Base-by-base conservation (phyloP, 2,888 invertebrate species). In the Rhingia campestris region DNA sequence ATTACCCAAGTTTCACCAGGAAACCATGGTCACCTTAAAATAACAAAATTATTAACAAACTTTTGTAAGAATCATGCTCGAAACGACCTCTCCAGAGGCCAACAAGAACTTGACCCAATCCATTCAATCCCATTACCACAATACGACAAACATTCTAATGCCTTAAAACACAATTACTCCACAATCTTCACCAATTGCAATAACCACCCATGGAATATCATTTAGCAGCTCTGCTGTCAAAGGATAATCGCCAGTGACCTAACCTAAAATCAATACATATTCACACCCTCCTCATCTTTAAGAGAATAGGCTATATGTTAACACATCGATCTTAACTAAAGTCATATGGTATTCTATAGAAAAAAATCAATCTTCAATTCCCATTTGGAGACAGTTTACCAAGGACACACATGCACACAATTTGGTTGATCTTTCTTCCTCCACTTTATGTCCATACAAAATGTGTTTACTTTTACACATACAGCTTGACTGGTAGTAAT, bases 381-480 rank as follows among this genome's bases (percentile, higher is more conserved):
- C 10, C 12, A 12, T 43, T 43, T 53, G 41, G 30, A 22, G n/a
- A 37, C 10, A 4, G 10, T 45, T 12, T 37, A 7, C 2, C 10
- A 37, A n/a, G 45, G 12, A 37, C 35, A 54, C 7, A 39, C 69
- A 58, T 45, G 5, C 4, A 14, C 10, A 45, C 12, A 4, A 12
- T 4, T 4, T 5, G 7, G 10, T 30, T 22, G 22, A 30, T 6
- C 6, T n/a, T 6, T 4, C 47, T 33, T 0, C 7, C n/a, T 4
- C 35, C 30, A 5, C 14, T n/a, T 1, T 4, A 6, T 32, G 33
- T 45, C 7, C 63, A 56, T 6, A 14, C 22, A 30, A 43, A 58
- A 59, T 53, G 58, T 79, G 58, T 66, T 79, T 66, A 53, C 53
- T 39, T 51, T 47, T 54, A 58, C 58, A 72, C 58, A 37, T n/a